phyloP scores from a whole-genome alignment of 2,888 invertebrate genomes.

The Encarsia formosa region DNA sequence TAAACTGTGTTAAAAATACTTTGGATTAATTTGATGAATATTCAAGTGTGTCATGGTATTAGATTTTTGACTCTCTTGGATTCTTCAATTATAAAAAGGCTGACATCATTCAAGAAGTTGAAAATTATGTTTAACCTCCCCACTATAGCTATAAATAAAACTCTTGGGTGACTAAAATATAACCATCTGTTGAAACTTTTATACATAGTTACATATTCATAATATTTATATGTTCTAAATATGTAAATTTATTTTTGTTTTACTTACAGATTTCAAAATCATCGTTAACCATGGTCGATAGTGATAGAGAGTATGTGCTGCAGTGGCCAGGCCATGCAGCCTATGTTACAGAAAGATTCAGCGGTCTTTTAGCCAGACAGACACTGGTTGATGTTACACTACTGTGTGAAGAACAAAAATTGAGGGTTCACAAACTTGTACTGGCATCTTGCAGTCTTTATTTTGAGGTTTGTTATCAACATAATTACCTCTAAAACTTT shows the following conservation, averaged over 20 bases:
- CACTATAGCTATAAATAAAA: too few relatives aligned
- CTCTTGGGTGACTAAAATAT: too few relatives aligned
- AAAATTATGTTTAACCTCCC: background rate
- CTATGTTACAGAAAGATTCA: constrained; percentile 65
- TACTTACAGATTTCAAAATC: constrained; percentile 11
- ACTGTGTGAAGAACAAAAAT: constrained; percentile 70
- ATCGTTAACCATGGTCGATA: constrained; percentile 40
- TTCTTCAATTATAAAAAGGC: too few relatives aligned
- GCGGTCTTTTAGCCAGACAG: constrained; percentile 68
- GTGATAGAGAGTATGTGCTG: constrained; percentile 54
- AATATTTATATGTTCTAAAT: background rate
- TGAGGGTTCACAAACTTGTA: constrained; percentile 71
- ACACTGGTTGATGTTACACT: constrained; percentile 71
- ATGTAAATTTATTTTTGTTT: background rate
- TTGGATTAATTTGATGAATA: too few relatives aligned
- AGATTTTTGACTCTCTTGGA: too few relatives aligned
- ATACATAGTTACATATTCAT: too few relatives aligned
- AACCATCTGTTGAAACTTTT: too few relatives aligned
- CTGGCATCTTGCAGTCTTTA: constrained; percentile 70
- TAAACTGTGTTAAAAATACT: too few relatives aligned
- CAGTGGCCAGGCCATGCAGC: constrained; percentile 69
- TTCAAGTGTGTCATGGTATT: too few relatives aligned
- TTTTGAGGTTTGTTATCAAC: constrained; percentile 69
- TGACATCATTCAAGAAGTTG: too few relatives aligned
- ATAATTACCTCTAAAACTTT: too few relatives aligned